These are phyloP conservation scores for Autographa pulchrina DNA, from an alignment of 2,888 invertebrate genomes.

Conservation along the genomic window DNA sequence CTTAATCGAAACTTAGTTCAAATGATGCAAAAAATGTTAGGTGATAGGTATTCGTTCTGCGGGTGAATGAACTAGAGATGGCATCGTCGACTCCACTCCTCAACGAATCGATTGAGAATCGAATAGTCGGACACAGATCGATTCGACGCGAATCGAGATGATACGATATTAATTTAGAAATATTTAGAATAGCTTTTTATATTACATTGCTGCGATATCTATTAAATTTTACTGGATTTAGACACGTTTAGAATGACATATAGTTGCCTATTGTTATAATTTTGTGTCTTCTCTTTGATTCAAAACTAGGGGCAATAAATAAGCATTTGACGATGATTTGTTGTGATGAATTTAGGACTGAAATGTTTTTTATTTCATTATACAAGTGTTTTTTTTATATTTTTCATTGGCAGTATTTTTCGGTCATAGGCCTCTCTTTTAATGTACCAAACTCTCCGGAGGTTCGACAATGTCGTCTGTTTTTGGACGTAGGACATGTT, in stretches of 20 bases:
- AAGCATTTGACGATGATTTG: background rate
- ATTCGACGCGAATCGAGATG: constrained; percentile 69
- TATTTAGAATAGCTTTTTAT: constrained; percentile 60
- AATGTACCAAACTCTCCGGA: no score
- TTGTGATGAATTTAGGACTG: no score
- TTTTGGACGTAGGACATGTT: background rate
- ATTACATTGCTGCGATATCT: constrained; percentile 45
- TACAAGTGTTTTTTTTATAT: no score
- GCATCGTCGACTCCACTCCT: constrained; percentile 62
- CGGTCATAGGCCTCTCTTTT: no score
- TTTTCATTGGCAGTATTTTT: no score
- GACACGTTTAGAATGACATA: constrained; percentile 47
- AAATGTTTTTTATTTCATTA: no score
- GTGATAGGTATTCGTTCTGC: constrained; percentile 56
- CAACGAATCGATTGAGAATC: constrained; percentile 84
- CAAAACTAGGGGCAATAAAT: no score
- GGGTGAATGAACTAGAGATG: constrained; percentile 62
- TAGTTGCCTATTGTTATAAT: background rate
- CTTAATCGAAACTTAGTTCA: constrained; percentile 43
- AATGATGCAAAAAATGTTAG: constrained; percentile 50
- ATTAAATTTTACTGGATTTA: constrained; percentile 51
- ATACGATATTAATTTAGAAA: constrained; percentile 62
- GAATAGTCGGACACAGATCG: constrained; percentile 76
- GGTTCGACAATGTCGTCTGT: no score
- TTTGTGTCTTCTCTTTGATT: background rate